Base-by-base conservation (phyloP, 2,797 vertebrate species). In the Muscicapa comitata region DNA sequence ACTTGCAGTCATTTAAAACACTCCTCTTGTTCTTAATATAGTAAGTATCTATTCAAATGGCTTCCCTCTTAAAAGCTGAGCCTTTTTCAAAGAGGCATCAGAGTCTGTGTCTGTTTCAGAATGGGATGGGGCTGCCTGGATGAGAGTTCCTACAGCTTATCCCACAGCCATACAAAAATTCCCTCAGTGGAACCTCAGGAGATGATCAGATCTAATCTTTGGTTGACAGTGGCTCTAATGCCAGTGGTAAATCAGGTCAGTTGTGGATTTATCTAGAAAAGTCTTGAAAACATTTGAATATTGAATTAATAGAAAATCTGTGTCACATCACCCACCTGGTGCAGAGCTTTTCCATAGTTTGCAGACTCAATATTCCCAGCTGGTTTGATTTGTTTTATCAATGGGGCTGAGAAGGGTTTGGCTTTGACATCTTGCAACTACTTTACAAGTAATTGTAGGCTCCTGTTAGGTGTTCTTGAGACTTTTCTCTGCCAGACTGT, bases 1-100 rank as follows among this genome's bases (percentile, higher is more conserved):
- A 48, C 88, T 96, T 91, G 63, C 29, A 84, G 71, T 79, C 31
- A 6, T 68, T 95, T 90, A 59, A 55, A 88, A 84, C 14, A 21
- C n/a, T 83, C 76, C 84, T 90, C 53, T 68, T 8, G 5, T 61
- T 61, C 61, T 93, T 90, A 88, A 37, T 63, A 55, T 61, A 81
- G 83, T 43, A 58, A 68, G 12, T 72, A 90, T 91, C 61, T 93
- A 61, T 88, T 90, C 51, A 91, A 83, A 83, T 80, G 40, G 17
- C 17, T 67, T 72, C 65, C 42, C 40, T 2, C 2, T 67, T 67
- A 48, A 50, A 55, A 70, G 63, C 43, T 70, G 29, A 11, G 8
- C 5, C 3, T 77, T 95, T 91, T 88, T 63, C 33, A 29, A 45
- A 61, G 40, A 63, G 31, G 21, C 48, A 57, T 26, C 20, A 9